Evolutionary conservation across 2,888 invertebrate species (phyloP).

Genomic region (Nezara viridula): DNA sequence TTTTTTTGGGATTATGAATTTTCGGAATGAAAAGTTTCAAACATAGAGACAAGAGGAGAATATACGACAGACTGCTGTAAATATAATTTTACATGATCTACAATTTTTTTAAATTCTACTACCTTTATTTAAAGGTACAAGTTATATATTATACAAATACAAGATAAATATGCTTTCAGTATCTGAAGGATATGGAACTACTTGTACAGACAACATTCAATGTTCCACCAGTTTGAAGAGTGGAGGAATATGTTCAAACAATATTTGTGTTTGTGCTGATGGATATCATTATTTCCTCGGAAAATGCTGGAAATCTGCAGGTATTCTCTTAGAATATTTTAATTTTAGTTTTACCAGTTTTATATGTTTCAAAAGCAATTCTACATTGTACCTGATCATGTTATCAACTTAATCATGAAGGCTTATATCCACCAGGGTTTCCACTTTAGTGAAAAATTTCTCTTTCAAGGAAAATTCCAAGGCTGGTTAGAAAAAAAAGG

Average conservation of each 20-base stretch:
- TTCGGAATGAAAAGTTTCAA: no score
- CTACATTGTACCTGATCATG: no score
- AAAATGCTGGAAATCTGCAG: conserved; percentile 63
- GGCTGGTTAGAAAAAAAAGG: no score
- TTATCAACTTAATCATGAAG: no score
- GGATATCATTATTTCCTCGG: conserved; percentile 63
- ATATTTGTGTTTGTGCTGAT: conserved; percentile 61
- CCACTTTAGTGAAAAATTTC: no score
- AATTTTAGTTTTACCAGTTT: background rate
- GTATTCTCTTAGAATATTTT: conserved; percentile 42
- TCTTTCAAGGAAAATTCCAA: no score
- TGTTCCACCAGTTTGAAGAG: conserved; percentile 62
- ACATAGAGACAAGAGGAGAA: no score
- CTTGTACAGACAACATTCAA: conserved; percentile 62
- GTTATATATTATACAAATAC: background rate
- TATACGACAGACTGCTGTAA: no score
- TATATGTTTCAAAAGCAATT: background rate
- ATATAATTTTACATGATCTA: no score
- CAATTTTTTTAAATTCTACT: no score
- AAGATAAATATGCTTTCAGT: conserved; percentile 54
- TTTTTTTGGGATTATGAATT: no score
- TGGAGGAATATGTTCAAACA: conserved; percentile 62
- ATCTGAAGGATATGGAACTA: conserved; percentile 60
- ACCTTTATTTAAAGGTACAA: background rate
- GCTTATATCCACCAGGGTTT: no score